Conservation (phyloP, 2,113 vertebrate genomes). For the Apaloderma vittatum region DNA sequence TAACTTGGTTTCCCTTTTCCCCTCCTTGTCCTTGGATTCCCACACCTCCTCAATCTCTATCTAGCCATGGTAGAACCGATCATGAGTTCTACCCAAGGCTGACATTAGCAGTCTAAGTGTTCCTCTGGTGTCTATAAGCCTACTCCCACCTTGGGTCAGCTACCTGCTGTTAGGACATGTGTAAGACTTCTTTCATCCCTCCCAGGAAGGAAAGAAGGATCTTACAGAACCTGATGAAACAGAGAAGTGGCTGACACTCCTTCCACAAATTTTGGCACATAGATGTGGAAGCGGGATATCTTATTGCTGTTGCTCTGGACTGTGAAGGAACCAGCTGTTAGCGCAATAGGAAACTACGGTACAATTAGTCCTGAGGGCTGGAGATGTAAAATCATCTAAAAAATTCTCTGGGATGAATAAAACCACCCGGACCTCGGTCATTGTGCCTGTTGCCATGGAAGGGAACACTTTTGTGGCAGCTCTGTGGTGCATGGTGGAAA, state of each 20-base stretch:
- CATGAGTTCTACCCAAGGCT: neutral
- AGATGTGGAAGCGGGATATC: neutral
- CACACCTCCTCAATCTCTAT: neutral
- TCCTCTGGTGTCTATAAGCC: neutral
- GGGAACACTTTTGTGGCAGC: neutral
- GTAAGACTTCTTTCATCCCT: neutral
- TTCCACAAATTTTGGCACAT: neutral
- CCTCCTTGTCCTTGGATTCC: neutral
- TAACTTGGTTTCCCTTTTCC: neutral
- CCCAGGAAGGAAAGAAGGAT: neutral
- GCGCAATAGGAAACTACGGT: neutral
- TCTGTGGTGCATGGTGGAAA: constrained; percentile 46
- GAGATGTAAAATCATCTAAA: neutral
- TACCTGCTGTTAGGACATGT: neutral
- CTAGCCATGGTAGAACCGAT: neutral
- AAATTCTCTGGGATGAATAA: constrained; percentile 28
- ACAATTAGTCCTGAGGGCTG: neutral
- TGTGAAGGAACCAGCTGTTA: neutral
- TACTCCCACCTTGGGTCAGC: neutral
- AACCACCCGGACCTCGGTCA: constrained; percentile 27
- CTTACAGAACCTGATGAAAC: neutral
- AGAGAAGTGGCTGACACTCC: neutral
- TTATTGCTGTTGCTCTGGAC: neutral
- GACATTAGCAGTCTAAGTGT: neutral
- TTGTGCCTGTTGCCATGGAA: constrained; percentile 43